Evolutionary conservation across 2,113 vertebrate species (phyloP), one percentile per base, ranked within the genome.

Genomic region (Spea bombifrons): DNA sequence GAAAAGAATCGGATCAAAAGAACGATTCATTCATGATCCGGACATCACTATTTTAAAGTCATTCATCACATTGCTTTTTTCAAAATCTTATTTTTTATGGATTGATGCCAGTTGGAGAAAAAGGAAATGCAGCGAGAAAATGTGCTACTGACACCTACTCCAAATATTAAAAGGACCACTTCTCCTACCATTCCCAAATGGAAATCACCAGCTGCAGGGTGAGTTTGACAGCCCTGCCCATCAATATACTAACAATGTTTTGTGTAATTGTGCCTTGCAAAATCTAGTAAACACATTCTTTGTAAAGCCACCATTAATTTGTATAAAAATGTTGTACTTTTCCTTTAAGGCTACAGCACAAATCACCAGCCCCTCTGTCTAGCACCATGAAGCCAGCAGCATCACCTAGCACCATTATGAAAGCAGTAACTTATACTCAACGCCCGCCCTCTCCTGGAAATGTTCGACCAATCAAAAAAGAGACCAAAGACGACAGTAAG

Each of bases 161-260:
- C 90, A 83, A 86, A 91, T 47, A 83, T 82, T 81, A 96, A 91
- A 84, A 91, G 88, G 85, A 79, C 90, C 66, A 84, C 87, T 13
- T 96, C 95, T 66, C 92, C 91, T 65, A 89, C 86, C 74, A 91
- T 91, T 80, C 91, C 86, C 84, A 94, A 86, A 87, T 84, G 83
- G 81, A 96, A 91, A 88, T 84, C 86, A 65, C 84, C 91, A 85
- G 87, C 92, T 88, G 92, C 92, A 83, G 94, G 97, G 97, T 98
- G 89, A 86, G 92, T 83, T 75, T 80, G 67, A 12, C 84, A 13
- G 50, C 50, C 1, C 50, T 59, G 55, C 10, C 55, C 15, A 5
- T 30, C 30, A 30, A 30, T 30, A 30, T 30, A 30, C 30, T 30
- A 30, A 30, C 30, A 30, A 30, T 30, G 30, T 30, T 30, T 30